Percentiles rank a stretch among this genome's conserved stretches.
phyloP scores from a whole-genome alignment of 2,888 invertebrate species.

The Julus scanicus region DNA sequence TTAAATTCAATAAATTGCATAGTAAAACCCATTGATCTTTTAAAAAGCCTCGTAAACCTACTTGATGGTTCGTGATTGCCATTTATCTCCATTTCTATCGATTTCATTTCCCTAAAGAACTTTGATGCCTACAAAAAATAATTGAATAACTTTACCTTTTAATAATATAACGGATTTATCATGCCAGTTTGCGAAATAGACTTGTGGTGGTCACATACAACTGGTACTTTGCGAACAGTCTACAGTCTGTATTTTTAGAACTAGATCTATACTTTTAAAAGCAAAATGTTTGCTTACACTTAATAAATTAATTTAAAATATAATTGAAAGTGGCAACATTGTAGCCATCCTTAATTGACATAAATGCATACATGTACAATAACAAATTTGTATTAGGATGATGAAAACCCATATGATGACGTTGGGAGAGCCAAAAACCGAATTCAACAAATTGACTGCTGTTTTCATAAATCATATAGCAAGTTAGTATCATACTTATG shows the following conservation, averaged over 20 bases:
- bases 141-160: slow-evolving; percentile 16
- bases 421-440: not conserved
- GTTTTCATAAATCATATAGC: not conserved
- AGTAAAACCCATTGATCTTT: slow-evolving; percentile 38
- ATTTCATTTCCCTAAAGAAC: slow-evolving; percentile 18
- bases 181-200: not conserved
- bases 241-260: not conserved
- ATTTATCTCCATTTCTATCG: slow-evolving; percentile 11
- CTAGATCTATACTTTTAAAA: too few species aligned
- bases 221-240: not conserved
- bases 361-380: too few species aligned
- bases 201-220: not conserved
- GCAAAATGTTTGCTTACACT: too few species aligned
- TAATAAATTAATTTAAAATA: too few species aligned
- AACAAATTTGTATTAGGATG: not conserved
- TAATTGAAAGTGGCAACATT: too few species aligned
- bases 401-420: not conserved
- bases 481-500: not conserved
- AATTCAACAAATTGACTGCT: not conserved
- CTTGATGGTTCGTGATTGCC: not conserved
- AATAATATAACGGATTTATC: not conserved
- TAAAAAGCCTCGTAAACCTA: slow-evolving; percentile 27
- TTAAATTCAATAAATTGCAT: slow-evolving; percentile 34
- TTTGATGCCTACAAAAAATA: not conserved
- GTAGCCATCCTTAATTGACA: too few species aligned